These are phyloP conservation scores for Dreissena polymorpha DNA, from an alignment of 1,140 invertebrate species.

Conservation along the genomic window DNA sequence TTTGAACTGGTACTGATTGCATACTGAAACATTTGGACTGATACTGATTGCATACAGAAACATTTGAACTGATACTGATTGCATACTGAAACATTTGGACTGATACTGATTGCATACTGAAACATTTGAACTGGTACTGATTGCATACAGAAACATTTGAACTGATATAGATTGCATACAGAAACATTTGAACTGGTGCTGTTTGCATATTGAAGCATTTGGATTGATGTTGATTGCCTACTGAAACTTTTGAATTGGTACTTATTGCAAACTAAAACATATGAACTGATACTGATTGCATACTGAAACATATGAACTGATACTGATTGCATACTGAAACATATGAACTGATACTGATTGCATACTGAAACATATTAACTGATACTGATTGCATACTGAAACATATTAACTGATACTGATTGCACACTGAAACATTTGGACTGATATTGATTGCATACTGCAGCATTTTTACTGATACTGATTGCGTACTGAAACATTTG, in stretches of 20 bases:
- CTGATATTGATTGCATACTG: constrained; percentile 51
- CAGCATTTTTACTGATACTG: no score
- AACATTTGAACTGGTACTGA: constrained; percentile 49
- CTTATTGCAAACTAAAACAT: constrained; percentile 33
- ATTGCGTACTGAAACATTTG: no score
- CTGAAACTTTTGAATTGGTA: constrained; percentile 52
- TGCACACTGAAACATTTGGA: constrained; percentile 32
- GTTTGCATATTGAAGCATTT: constrained; percentile 29
- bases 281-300: constrained; percentile 52
- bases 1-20: constrained; percentile 55
- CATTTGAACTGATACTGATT: constrained; percentile 55
- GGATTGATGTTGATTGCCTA: constrained; percentile 51
- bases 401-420: constrained; percentile 50
- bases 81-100: constrained; percentile 34
- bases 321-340: constrained; percentile 46
- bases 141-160: constrained; percentile 33
- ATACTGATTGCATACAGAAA: constrained; percentile 47
- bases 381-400: constrained; percentile 48
- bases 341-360: constrained; percentile 50
- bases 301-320: constrained; percentile 43
- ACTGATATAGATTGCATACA: constrained; percentile 53
- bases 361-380: constrained; percentile 44
- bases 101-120: constrained; percentile 51
- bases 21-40: constrained; percentile 51
- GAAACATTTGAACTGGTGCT: constrained; percentile 48